Evolutionary conservation across 2,797 vertebrate species (phyloP).

Genomic region (Xenops minutus): DNA sequence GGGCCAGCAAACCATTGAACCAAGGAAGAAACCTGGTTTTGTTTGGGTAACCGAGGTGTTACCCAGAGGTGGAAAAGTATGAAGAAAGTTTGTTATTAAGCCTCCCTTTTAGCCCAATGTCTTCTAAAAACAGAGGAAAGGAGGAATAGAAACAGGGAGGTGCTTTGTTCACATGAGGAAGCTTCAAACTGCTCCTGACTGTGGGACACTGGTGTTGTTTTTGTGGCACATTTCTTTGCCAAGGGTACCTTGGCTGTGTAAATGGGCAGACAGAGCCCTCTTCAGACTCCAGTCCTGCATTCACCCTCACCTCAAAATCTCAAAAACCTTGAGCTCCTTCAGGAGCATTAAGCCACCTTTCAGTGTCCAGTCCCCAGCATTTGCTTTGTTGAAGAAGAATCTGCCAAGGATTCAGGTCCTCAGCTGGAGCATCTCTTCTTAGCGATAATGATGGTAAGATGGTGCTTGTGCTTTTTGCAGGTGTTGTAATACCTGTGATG

Average conservation of each 20-base stretch:
- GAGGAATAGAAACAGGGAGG: not conserved
- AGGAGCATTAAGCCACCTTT: not conserved
- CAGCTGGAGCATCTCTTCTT: not conserved
- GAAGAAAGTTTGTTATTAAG: not conserved
- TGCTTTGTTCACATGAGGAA: not conserved
- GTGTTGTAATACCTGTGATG: constrained; percentile 95
- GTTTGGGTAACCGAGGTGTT: not conserved
- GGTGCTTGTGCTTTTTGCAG: constrained; percentile 69
- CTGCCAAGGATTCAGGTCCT: not conserved
- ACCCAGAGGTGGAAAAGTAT: not conserved
- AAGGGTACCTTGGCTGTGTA: not conserved
- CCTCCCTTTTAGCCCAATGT: not conserved
- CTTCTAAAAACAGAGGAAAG: not conserved
- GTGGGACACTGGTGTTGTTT: not conserved
- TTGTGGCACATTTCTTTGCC: not conserved
- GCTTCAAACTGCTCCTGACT: not conserved
- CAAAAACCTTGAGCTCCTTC: not conserved
- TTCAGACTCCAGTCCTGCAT: not conserved
- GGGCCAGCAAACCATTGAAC: not conserved
- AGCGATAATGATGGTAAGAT: not conserved
- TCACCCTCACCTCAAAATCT: not conserved
- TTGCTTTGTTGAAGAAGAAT: not conserved
- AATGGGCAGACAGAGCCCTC: not conserved
- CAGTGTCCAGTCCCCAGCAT: not conserved
- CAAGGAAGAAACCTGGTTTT: fast-evolving